Percentiles rank a stretch among this genome's conserved stretches.
Conservation (phyloP, 2,888 invertebrate genomes). For the Habroteleia sp. region DNA sequence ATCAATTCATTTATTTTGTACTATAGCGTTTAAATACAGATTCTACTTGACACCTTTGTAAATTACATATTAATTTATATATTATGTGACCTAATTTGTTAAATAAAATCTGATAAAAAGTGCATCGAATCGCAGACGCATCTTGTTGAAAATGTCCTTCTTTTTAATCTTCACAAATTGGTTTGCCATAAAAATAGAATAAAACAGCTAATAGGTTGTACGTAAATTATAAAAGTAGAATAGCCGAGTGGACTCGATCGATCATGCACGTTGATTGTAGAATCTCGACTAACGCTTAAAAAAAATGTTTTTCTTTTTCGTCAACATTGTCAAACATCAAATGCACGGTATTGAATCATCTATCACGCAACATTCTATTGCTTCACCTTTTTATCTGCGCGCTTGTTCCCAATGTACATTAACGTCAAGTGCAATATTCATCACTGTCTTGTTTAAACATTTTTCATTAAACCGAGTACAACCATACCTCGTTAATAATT, state of each 20-base stretch:
- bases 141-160: no score
- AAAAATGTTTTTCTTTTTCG: slow-evolving; percentile 7
- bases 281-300: slow-evolving; percentile 8
- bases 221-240: slow-evolving; percentile 4
- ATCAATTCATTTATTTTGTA: no score
- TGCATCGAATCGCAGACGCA: no score
- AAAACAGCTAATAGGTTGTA: not conserved
- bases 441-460: slow-evolving; percentile 59
- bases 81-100: no score
- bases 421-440: slow-evolving; percentile 54
- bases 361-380: slow-evolving; percentile 54
- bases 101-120: no score
- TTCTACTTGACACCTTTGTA: no score
- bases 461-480: slow-evolving; percentile 31
- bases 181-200: no score
- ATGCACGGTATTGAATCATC: slow-evolving; percentile 40
- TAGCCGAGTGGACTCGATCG: slow-evolving; percentile 26
- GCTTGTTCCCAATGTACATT: slow-evolving; percentile 45
- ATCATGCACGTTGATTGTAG: slow-evolving; percentile 26
- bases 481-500: slow-evolving; percentile 37
- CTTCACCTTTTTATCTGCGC: slow-evolving; percentile 40
- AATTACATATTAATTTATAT: no score
- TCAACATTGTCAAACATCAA: slow-evolving; percentile 48
- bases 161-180: no score
- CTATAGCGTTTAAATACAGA: no score